A percentile compares a stretch with the other conserved stretches of the same genome.
Conservation (phyloP, 35 echinoderm and acorn worm genomes). For the Hemicentrotus pulcherrimus region DNA sequence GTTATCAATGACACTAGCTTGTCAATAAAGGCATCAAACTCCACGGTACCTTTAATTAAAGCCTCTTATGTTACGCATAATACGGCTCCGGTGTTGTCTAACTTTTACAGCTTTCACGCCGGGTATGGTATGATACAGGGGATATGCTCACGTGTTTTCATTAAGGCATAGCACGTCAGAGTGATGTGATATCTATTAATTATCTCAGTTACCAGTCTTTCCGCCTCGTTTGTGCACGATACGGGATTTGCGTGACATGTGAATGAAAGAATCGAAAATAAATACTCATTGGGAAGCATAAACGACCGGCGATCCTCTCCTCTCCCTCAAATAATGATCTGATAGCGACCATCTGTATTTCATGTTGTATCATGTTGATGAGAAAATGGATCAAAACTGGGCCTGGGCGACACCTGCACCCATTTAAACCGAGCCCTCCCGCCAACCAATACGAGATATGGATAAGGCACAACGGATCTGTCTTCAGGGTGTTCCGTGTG, state of each 20-base stretch:
- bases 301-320: conserved; percentile 23
- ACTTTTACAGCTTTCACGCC: background rate
- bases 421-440: background rate
- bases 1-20: background rate
- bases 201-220: conserved; percentile 42
- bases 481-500: background rate
- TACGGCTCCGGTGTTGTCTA: background rate
- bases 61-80: background rate
- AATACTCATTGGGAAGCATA: conserved; percentile 44
- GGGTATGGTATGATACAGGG: background rate
- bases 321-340: conserved; percentile 33
- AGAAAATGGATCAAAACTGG: conserved; percentile 41
- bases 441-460: conserved; percentile 18
- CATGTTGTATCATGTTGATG: conserved; percentile 48
- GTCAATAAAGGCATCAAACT: conserved; percentile 11
- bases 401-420: conserved; percentile 39
- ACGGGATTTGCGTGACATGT: conserved; percentile 37
- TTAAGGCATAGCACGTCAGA: conserved; percentile 26
- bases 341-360: conserved; percentile 43
- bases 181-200: conserved; percentile 44
- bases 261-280: conserved; percentile 47
- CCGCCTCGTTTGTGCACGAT: conserved; percentile 15
- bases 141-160: conserved; percentile 14
- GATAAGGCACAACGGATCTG: background rate
- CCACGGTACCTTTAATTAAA: background rate